Base-by-base conservation (phyloP, 2,888 invertebrate species). In the Microplitis manilae region DNA sequence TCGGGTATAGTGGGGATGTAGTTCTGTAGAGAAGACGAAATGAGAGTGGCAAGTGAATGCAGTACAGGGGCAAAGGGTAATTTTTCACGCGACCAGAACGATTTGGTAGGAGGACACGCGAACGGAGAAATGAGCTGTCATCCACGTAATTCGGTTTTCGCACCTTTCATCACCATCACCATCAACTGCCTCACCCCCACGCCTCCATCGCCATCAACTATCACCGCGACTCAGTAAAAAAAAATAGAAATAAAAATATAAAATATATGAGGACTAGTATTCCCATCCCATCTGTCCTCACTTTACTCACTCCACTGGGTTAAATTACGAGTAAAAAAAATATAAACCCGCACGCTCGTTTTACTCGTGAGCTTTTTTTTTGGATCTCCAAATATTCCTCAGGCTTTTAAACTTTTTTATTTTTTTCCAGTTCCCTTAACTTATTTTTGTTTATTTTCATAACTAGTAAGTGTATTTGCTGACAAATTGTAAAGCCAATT, bases 71-170 rank as follows among this genome's bases (percentile, higher is more conserved):
- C 17, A 30, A 40, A 69, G 69, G 62, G 76, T 70, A 79, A 80
- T 80, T 80, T 80, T 80, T 80, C 78, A 77, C 68, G 68, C 68
- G 68, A 67, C 67, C 73, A 30, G 39, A 73, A 67, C 73, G 59
- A 77, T 77, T 77, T 39, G 68, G 69, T 15, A 74, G 69, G 77
- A 74, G 69, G 77, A 77, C 77, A 74, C 79, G 61, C 68, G 74
- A 73, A 30, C 39, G 73, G 78, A 79, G 77, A 75, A 81, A 81
- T 81, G 80, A 81, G 77, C 81, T 79, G 81, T 81, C 80, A 79
- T 73, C 75, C 76, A 70, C 62, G 78, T 80, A 80, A 81, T 81
- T 79, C 77, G 77, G 78, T 79, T 70, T 70, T 80, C 69, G 73
- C 62, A 70, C 75, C 73, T 77, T 68, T 73, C 77, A 59, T 38